Evolutionary conservation across 2,888 invertebrate species (phyloP).

Genomic region (Plemyria rubiginata): DNA sequence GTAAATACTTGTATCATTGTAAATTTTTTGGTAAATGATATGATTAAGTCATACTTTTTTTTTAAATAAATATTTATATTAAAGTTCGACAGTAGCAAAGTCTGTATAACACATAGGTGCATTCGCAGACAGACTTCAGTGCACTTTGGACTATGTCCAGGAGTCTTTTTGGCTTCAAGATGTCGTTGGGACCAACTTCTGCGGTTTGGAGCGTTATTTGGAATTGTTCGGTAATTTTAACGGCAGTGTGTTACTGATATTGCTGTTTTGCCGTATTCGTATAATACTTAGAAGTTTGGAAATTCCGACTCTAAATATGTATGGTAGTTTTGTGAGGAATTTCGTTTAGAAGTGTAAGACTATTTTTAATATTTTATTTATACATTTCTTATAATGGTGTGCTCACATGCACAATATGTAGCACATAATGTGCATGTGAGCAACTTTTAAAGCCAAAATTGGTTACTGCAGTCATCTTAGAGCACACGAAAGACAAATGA

Average conservation of each 20-base stretch:
- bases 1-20: too few species aligned
- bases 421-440: too few species aligned
- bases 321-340: not conserved
- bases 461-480: too few species aligned
- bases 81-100: conserved; percentile 11
- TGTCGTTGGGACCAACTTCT: conserved; percentile 73
- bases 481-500: too few species aligned
- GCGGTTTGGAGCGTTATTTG: conserved; percentile 57
- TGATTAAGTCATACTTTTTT: too few species aligned
- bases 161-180: conserved; percentile 83
- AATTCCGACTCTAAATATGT: conserved; percentile 11
- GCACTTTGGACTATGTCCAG: conserved; percentile 78
- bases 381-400: too few species aligned
- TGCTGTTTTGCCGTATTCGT: conserved; percentile 29
- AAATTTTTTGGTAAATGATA: too few species aligned
- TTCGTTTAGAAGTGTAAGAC: not conserved
- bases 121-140: conserved; percentile 61
- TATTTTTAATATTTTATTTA: too few species aligned
- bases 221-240: conserved; percentile 57
- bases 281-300: conserved; percentile 30
- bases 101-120: conserved; percentile 56
- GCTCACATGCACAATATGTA: too few species aligned
- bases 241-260: conserved; percentile 37
- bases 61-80: not conserved
- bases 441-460: too few species aligned